Evolutionary conservation across 2,888 invertebrate genomes (phyloP), one percentile per base, ranked within the genome.

Genomic region (Eucriotettix oculatus): DNA sequence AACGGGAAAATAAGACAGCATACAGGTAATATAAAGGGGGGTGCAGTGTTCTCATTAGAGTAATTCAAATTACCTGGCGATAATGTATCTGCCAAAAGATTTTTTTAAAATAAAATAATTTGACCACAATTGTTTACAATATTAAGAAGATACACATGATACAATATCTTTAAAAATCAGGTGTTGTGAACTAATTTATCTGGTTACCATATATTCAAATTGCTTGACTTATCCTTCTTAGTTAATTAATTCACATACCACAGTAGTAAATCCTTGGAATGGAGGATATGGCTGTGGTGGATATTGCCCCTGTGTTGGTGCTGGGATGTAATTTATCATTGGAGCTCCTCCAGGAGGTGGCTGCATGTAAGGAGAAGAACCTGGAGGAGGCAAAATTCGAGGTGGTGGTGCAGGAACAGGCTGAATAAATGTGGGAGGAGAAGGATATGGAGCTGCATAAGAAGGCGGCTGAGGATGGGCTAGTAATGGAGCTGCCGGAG

Each of bases 251-350:
- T 12, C 16, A 60, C 64, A 62, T 52, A 64, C 64, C 62, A 64
- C 64, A 10, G 62, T 48, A 10, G 64, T 60, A 54, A 52, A 64
- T 9, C 58, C 60, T 53, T 64, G 64, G 58, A 64, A 64, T 10
- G 64, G 60, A 41, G 63, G 57, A 41, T 61, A 64, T 10, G 62
- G 44, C 54, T 59, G 61, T 12, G 60, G 62, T 42, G 56, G 52
- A 48, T 58, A 59, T 57, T 61, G 61, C 9, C 56, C 56, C 40
- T 59, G 61, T 7, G 61, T 41, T 14, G 59, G 57, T 16, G 61
- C 79, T 78, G 16, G 80, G 79, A 14, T 74, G 74, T 73, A 64
- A 52, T 72, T 70, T 55, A 73, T 70, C 43, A 72, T 72, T 48
- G 72, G 70, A 58, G 69, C 67, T 11, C 71, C 72, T 17, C 70